Percentiles rank a stretch among this genome's conserved stretches.
These are phyloP conservation scores for Macquaria australasica DNA, from an alignment of 2,113 vertebrate species.

Conservation along the genomic window DNA sequence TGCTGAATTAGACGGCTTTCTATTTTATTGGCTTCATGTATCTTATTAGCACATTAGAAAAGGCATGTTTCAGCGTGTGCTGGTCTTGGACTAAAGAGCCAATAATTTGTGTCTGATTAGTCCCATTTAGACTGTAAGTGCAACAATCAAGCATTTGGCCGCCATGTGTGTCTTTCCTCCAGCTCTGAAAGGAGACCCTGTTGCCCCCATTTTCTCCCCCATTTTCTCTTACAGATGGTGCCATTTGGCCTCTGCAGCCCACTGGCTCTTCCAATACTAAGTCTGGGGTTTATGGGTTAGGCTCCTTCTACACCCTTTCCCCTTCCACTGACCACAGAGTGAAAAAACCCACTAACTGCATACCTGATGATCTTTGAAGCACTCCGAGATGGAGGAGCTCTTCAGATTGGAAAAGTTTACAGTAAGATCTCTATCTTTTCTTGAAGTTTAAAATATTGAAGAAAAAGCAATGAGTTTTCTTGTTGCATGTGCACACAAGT, in stretches of 20 bases:
- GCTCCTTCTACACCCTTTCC: slow-evolving; percentile 25
- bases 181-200: slow-evolving; percentile 48
- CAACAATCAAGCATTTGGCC: slow-evolving; percentile 45
- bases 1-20: neutral
- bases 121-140: slow-evolving; percentile 30
- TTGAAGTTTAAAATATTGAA: slow-evolving; percentile 26
- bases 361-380: slow-evolving; percentile 44
- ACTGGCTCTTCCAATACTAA: slow-evolving; percentile 65
- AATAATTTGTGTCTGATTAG: slow-evolving; percentile 33
- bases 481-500: slow-evolving; percentile 39
- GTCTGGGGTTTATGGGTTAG: slow-evolving; percentile 69
- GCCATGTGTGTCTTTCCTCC: slow-evolving; percentile 41
- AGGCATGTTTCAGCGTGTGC: slow-evolving; percentile 15
- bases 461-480: slow-evolving; percentile 11
- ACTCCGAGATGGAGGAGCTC: slow-evolving; percentile 19
- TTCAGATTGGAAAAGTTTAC: slow-evolving; percentile 12
- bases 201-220: slow-evolving; percentile 35
- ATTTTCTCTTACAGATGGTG: slow-evolving; percentile 47
- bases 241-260: slow-evolving; percentile 68
- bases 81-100: slow-evolving; percentile 25
- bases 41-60: slow-evolving; percentile 1
- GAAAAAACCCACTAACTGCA: slow-evolving; percentile 23
- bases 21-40: neutral
- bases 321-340: slow-evolving; percentile 50
- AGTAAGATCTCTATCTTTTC: slow-evolving; percentile 31